Conservation (phyloP, 1,140 invertebrate genomes). For the Leptinotarsa undecemlineata region DNA sequence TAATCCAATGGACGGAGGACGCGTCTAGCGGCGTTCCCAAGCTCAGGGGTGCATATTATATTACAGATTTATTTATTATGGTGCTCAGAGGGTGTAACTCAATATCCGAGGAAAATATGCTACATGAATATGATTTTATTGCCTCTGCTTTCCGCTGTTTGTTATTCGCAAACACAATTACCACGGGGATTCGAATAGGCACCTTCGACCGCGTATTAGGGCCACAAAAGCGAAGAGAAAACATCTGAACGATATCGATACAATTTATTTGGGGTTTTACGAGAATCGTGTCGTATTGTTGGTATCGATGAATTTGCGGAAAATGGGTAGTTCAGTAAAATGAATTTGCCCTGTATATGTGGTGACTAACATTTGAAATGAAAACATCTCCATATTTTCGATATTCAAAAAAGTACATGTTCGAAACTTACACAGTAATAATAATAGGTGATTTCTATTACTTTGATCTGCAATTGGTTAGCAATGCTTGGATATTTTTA, state of each 20-base stretch:
- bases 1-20: constrained; percentile 42
- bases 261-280: no score
- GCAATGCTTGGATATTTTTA: no score
- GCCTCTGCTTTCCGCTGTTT: constrained; percentile 30
- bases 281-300: no score
- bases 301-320: no score
- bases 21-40: constrained; percentile 25
- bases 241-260: background rate
- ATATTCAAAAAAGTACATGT: no score
- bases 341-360: no score
- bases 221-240: background rate
- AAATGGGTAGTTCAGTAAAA: no score
- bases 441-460: no score
- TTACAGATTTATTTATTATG: constrained; percentile 52
- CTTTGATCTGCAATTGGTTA: no score
- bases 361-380: no score
- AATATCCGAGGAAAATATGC: constrained; percentile 51
- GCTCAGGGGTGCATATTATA: constrained; percentile 52
- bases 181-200: constrained; percentile 10
- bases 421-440: no score
- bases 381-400: no score
- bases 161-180: constrained; percentile 18
- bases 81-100: constrained; percentile 50
- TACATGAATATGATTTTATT: constrained; percentile 52
- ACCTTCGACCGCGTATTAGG: constrained; percentile 1